A percentile compares a stretch with the other conserved stretches of the same genome.
phyloP scores from a whole-genome alignment of 2,113 vertebrate species.

The Orthonyx spaldingii region DNA sequence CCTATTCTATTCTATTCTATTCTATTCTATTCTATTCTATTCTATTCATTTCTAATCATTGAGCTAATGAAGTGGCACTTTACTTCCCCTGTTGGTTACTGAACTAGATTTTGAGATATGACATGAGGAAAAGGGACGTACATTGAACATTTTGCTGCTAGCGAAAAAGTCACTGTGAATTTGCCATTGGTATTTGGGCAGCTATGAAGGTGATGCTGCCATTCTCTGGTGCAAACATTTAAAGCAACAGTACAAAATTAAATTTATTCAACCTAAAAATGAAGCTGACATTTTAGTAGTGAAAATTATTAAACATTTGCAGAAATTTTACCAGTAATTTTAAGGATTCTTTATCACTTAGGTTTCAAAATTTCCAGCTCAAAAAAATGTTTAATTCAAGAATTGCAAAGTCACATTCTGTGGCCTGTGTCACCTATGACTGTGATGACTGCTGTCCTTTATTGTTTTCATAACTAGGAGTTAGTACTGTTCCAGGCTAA shows the following conservation, averaged over 20 bases:
- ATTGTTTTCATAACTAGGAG: not conserved
- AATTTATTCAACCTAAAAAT: not conserved
- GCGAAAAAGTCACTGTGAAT: not conserved
- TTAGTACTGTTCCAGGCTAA: not conserved
- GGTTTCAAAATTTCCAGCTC: not conserved
- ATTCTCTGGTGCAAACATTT: not conserved
- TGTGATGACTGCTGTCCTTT: not conserved
- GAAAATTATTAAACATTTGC: not conserved
- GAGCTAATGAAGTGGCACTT: not conserved
- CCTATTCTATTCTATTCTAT: not conserved
- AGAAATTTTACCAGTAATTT: not conserved
- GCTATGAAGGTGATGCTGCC: not conserved
- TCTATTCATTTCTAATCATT: not conserved
- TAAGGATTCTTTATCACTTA: not conserved
- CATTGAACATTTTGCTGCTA: not conserved
- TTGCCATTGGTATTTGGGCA: not conserved
- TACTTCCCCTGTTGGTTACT: not conserved
- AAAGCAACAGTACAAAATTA: not conserved
- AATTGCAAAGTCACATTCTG: not conserved
- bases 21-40: not conserved
- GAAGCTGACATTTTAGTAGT: not conserved
- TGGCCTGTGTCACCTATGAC: not conserved
- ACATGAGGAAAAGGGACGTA: not conserved
- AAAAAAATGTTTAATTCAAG: not conserved
- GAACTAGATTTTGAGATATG: not conserved